Percentiles rank a stretch among this genome's conserved stretches.
These are phyloP conservation scores for Tiaroga cobitis DNA, from an alignment of 2,797 vertebrate species.

Conservation along the genomic window DNA sequence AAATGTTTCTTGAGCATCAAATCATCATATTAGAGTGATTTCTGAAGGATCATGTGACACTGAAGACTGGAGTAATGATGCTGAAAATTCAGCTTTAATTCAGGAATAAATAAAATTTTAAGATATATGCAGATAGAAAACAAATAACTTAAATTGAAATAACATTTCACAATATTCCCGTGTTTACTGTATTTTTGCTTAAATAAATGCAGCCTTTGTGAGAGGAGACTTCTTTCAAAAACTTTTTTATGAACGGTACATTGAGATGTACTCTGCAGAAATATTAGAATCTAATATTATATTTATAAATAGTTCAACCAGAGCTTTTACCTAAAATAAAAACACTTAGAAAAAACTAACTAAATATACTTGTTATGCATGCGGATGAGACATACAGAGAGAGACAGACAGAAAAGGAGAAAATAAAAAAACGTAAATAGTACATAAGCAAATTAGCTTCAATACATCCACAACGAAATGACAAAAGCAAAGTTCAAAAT, in stretches of 20 bases:
- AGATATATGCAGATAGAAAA: background rate
- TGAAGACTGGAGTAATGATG: background rate
- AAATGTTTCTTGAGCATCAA: background rate
- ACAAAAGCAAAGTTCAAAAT: background rate
- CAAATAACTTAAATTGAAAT: background rate
- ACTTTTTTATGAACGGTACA: background rate
- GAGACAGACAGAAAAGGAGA: background rate
- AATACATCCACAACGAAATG: background rate
- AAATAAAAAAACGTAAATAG: background rate
- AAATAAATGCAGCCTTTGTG: background rate
- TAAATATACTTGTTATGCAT: too few species aligned
- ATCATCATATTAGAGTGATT: background rate
- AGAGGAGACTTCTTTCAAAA: background rate
- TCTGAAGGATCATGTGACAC: background rate
- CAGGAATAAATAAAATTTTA: background rate
- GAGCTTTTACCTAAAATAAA: background rate
- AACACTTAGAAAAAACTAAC: background rate
- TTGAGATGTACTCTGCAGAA: background rate
- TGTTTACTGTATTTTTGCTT: background rate
- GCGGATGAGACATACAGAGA: background rate
- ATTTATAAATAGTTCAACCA: background rate
- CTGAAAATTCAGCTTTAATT: background rate
- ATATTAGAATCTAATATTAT: background rate
- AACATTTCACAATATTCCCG: background rate
- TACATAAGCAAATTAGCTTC: background rate